These are phyloP conservation scores for Steinernema feltiae DNA, from an alignment of 1,140 invertebrate genomes.

Conservation along the genomic window DNA sequence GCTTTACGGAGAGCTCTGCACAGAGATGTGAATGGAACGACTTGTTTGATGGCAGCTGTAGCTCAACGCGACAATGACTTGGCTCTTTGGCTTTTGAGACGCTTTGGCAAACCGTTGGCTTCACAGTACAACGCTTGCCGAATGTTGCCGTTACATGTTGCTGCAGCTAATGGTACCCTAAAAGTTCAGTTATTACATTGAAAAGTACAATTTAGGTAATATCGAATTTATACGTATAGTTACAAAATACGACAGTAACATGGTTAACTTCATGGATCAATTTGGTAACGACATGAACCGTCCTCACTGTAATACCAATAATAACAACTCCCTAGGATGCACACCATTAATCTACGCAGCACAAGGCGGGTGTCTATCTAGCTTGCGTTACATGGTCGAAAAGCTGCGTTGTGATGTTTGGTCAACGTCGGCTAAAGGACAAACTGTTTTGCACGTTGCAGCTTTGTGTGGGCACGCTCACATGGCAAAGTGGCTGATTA, in stretches of 20 bases:
- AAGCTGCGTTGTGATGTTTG: constrained; percentile 25
- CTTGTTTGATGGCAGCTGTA: constrained; percentile 34
- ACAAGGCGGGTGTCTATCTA: constrained; percentile 33
- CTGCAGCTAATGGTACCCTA: constrained; percentile 42
- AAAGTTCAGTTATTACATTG: constrained; percentile 3
- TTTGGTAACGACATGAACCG: constrained; percentile 25
- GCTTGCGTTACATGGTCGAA: constrained; percentile 30
- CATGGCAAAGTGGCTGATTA: constrained; percentile 30
- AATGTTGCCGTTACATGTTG: constrained; percentile 39
- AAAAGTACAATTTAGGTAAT: constrained; percentile 26
- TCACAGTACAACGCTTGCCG: constrained; percentile 21
- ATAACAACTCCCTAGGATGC: constrained; percentile 21
- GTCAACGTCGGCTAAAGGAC: constrained; percentile 23
- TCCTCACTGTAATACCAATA: constrained; percentile 8
- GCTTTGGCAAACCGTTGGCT: constrained; percentile 36
- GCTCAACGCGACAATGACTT: constrained; percentile 36
- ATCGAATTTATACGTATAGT: constrained; percentile 30
- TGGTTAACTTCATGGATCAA: constrained; percentile 35
- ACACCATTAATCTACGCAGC: constrained; percentile 37
- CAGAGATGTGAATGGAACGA: constrained; percentile 35
- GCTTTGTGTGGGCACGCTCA: constrained; percentile 34
- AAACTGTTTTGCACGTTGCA: constrained; percentile 35
- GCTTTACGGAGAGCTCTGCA: not conserved
- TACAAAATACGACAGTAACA: constrained; percentile 33
- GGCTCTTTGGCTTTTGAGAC: constrained; percentile 25